Evolutionary conservation across 2,888 invertebrate species (phyloP).

Genomic region (Cryptops parisi): DNA sequence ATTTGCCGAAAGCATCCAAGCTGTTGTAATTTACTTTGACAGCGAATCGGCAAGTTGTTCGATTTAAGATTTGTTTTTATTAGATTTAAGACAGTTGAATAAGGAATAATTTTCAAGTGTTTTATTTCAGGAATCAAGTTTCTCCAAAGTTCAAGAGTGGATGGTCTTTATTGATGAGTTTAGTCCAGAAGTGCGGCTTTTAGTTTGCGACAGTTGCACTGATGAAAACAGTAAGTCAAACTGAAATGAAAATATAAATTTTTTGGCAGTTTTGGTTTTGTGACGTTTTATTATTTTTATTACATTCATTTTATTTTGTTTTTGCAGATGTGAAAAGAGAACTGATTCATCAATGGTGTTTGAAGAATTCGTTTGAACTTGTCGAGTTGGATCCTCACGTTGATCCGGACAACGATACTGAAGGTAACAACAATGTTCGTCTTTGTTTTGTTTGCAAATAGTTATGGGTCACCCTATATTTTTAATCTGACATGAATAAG

Average conservation of each 20-base stretch:
- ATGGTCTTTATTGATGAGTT: constrained; percentile 35
- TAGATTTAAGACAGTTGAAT: not conserved
- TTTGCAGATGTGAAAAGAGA: too few species aligned
- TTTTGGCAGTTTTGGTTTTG: too few species aligned
- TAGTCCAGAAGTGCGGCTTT: constrained; percentile 42
- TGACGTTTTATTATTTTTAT: not conserved
- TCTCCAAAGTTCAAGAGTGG: constrained; percentile 35
- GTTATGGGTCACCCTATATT: too few species aligned
- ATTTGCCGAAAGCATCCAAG: constrained; percentile 40
- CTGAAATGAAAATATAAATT: not conserved
- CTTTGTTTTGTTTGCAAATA: too few species aligned
- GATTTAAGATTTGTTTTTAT: too few species aligned
- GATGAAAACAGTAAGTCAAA: constrained; percentile 23
- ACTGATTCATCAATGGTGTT: too few species aligned
- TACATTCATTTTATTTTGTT: too few species aligned
- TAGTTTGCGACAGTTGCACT: constrained; percentile 41
- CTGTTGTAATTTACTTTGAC: constrained; percentile 48
- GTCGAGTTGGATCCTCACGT: not conserved
- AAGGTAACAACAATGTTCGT: too few species aligned
- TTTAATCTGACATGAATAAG: too few species aligned
- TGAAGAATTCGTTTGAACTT: too few species aligned
- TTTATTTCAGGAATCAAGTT: constrained; percentile 30
- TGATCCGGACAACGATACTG: not conserved
- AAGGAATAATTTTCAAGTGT: constrained; percentile 3
- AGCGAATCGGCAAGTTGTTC: not conserved